Evolutionary conservation across 2,888 invertebrate species (phyloP), one percentile per base, ranked within the genome.

Genomic region (Drosophila flavopinicola): DNA sequence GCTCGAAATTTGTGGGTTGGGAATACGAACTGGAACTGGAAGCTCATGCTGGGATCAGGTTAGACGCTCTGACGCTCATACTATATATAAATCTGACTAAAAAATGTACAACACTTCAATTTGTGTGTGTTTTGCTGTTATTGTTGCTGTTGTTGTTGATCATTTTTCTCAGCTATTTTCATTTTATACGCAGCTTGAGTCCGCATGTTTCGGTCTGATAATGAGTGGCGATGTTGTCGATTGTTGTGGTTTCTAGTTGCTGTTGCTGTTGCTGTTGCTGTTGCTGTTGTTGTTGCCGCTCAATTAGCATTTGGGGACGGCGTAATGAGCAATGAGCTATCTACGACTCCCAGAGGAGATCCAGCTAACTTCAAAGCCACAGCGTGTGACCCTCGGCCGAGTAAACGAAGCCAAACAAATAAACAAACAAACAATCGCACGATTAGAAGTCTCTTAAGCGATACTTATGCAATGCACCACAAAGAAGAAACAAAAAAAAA

Each of bases 121-220:
- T 2, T 56, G n/a, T 71, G 49, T 64, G 71, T 71, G 59, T 59
- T 63, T 75, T 23, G 11, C n/a, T 10, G 24, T 17, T 24, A 9
- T 25, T 33, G 3, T 33, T 25, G 13, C 33, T 52, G 23, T 69
- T 67, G 68, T 65, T 86, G 75, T 67, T 87, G 72, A 75, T 87
- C 69, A 82, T 82, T 78, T 85, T 75, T 87, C 83, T 77, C 69
- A 64, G 70, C 83, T 73, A 75, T 83, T 73, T 80, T 64, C 65
- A 63, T 77, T 85, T 85, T 53, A 66, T 71, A 68, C 85, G 39
- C 82, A 69, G 82, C 86, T 66, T 71, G 80, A 64, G 51, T 56
- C 47, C 68, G 58, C 52, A 39, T 64, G 85, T 57, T 78, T 68
- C 61, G 45, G 60, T 66, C 67, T 75, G 85, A 82, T 80, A 85